phyloP scores from a whole-genome alignment of 2,888 invertebrate genomes.

The Listrodromus nycthemerus region DNA sequence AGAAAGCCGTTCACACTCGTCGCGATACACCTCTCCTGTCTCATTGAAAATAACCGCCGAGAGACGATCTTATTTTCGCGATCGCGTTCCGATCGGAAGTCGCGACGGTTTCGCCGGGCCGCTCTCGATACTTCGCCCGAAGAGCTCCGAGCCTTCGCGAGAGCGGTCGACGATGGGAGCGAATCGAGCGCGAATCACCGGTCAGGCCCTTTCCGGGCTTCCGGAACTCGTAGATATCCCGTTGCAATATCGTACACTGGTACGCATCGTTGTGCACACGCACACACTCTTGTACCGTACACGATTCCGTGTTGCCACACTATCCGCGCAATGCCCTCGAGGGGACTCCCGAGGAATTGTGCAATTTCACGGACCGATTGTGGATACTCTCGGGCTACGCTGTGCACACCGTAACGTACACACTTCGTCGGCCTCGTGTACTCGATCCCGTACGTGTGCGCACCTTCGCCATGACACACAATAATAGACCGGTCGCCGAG shows the following conservation, averaged over 20 bases:
- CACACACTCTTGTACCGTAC: background rate
- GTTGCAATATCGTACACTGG: background rate
- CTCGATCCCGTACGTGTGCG: background rate
- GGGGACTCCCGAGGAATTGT: conserved; percentile 62
- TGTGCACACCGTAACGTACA: conserved; percentile 20
- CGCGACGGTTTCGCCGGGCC: background rate
- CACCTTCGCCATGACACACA: background rate
- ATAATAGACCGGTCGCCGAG: background rate
- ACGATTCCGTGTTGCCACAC: conserved; percentile 36
- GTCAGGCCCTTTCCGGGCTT: conserved; percentile 1
- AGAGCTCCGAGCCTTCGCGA: background rate
- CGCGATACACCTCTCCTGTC: background rate
- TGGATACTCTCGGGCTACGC: conserved; percentile 41
- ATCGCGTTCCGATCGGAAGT: conserved; percentile 18
- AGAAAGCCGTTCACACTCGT: background rate
- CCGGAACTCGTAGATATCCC: conserved; percentile 10
- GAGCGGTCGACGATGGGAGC: background rate
- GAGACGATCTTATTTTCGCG: background rate
- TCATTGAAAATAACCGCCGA: background rate
- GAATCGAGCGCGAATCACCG: background rate
- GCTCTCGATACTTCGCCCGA: background rate
- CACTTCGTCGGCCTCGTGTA: conserved; percentile 4
- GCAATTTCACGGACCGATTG: conserved; percentile 66
- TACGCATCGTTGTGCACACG: background rate
- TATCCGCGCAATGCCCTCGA: conserved; percentile 37